Evolutionary conservation across 2,113 vertebrate genomes (phyloP), one percentile per base, ranked within the genome.

Genomic region (Natator depressus): DNA sequence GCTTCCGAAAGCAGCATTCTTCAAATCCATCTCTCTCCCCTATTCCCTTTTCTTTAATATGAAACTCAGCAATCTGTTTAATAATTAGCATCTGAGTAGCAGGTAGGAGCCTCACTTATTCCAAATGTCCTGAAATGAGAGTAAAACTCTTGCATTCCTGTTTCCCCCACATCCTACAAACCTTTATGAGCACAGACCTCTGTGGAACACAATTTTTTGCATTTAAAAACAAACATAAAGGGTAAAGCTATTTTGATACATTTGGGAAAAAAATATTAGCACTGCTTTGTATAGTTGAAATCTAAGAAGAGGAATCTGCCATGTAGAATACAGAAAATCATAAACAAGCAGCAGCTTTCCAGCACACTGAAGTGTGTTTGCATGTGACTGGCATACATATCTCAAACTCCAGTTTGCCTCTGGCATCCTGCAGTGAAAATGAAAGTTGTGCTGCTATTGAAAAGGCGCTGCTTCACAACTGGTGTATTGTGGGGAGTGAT

Each of bases 311-410:
- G 85, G 69, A 76, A 47, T 1, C 1, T 90, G 90, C 91, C 85
- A 82, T 0, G 0, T 78, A 88, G 88, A 88, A 88, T 94, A 93
- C 76, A 88, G 80, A 88, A 94, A 94, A 89, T 93, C 88, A 90
- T 91, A 96, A 96, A 95, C 88, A 89, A 97, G 95, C 50, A 14
- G 97, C 95, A 95, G 93, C 86, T 95, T 94, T 94, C 93, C 96
- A 97, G 88, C 96, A 95, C 94, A 94, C 79, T 97, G 97, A 97
- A 89, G 95, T 16, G 42, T 93, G 95, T 86, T 97, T 96, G 95
- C 81, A 4, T 96, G 98, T 98, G 97, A 98, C 97, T 89, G 87
- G 97, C 97, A 97, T 97, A 97, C 96, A 89, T 96, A 98, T 98
- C 96, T 86, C 95, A 95, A 94, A 93, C 95, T 96, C 95, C 0